phyloP scores from a whole-genome alignment of 2,113 vertebrate genomes.

The Stigmatopora nigra region DNA sequence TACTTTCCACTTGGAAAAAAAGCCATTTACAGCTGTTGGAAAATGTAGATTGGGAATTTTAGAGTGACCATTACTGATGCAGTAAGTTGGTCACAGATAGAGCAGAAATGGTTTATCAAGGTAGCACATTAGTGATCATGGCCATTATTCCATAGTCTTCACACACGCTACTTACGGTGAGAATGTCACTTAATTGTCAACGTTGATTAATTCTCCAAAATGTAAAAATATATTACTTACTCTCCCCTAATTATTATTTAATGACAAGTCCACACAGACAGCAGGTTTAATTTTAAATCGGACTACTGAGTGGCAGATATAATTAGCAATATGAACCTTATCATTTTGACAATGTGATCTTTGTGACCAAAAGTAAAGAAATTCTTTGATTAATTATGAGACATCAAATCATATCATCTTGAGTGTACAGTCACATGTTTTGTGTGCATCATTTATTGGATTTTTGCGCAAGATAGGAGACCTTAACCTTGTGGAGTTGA shows the following conservation, averaged over 20 bases:
- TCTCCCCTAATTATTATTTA: too few species aligned
- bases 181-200: background rate
- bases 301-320: background rate
- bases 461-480: constrained; percentile 8
- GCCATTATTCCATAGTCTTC: constrained; percentile 51
- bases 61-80: constrained; percentile 43
- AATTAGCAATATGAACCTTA: background rate
- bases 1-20: constrained; percentile 34
- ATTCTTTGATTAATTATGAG: background rate
- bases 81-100: constrained; percentile 42
- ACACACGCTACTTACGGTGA: background rate
- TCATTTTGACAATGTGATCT: background rate
- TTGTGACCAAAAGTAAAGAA: background rate
- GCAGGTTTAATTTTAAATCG: too few species aligned
- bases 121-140: constrained; percentile 42
- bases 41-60: constrained; percentile 34
- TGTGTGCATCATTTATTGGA: constrained; percentile 14
- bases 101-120: constrained; percentile 38
- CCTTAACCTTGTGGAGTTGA: constrained; percentile 32
- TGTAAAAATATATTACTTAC: background rate
- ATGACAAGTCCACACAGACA: too few species aligned
- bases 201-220: background rate
- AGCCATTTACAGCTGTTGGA: constrained; percentile 34
- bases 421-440: background rate
- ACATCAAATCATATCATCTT: background rate